A percentile compares a stretch with the other conserved stretches of the same genome.
phyloP scores from a whole-genome alignment of 2,888 invertebrate species.

The Drosophila emarginata region DNA sequence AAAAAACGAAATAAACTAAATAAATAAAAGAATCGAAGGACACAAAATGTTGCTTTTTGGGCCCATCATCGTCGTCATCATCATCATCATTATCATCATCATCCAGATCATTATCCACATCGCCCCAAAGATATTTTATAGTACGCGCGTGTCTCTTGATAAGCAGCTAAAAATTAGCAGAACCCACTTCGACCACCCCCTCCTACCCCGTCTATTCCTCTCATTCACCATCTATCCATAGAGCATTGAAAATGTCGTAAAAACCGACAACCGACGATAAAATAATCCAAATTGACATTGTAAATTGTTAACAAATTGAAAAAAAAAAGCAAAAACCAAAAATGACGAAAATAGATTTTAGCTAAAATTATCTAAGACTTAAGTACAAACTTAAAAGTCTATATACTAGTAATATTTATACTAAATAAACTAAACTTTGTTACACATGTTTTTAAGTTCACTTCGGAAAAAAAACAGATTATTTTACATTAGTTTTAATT shows the following conservation, averaged over 20 bases:
- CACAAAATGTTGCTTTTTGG: slow-evolving; percentile 35
- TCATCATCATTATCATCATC: not conserved
- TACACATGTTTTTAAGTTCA: too few species aligned
- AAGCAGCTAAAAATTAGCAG: slow-evolving; percentile 47
- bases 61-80: slow-evolving; percentile 8
- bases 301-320: slow-evolving; percentile 45
- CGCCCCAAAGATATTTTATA: slow-evolving; percentile 51
- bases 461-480: too few species aligned
- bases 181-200: slow-evolving; percentile 9
- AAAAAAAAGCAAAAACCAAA: slow-evolving; percentile 18
- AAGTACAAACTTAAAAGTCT: too few species aligned
- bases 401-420: too few species aligned
- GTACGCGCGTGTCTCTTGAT: slow-evolving; percentile 68
- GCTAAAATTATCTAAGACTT: slow-evolving; percentile 18
- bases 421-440: too few species aligned
- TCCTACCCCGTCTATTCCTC: not conserved
- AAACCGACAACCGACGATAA: slow-evolving; percentile 23
- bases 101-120: slow-evolving; percentile 7
- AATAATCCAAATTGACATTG: slow-evolving; percentile 15
- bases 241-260: slow-evolving; percentile 46
- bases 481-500: too few species aligned
- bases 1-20: slow-evolving; percentile 7
- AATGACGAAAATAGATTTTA: slow-evolving; percentile 40
- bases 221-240: not conserved
- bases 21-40: slow-evolving; percentile 48